Percentiles rank a stretch among this genome's conserved stretches.
phyloP scores from a whole-genome alignment of 2,888 invertebrate genomes.

The Ophioninae sp. region DNA sequence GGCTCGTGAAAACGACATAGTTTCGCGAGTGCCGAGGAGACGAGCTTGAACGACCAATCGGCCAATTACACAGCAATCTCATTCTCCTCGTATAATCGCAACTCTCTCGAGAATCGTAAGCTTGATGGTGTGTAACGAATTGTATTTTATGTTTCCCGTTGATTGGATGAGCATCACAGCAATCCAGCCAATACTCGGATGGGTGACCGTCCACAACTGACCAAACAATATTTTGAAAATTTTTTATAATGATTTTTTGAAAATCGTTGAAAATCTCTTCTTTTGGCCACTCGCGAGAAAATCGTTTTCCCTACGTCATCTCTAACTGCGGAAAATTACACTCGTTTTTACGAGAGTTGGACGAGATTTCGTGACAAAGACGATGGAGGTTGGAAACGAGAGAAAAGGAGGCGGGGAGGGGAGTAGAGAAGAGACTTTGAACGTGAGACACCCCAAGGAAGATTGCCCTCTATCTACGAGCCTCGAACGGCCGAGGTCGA shows the following conservation, averaged over 20 bases:
- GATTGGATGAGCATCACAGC: not conserved
- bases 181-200: not conserved
- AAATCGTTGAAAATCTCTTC: not conserved
- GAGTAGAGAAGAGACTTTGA: constrained; percentile 1
- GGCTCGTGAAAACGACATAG: constrained; percentile 8
- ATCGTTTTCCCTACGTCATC: constrained; percentile 22
- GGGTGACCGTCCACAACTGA: not conserved
- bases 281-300: constrained; percentile 16
- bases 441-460: constrained; percentile 67
- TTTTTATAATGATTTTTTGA: no score
- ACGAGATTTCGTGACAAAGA: not conserved
- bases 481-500: constrained; percentile 56
- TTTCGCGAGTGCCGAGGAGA: constrained; percentile 8
- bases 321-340: constrained; percentile 4
- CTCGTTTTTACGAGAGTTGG: constrained; percentile 29
- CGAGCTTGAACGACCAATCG: constrained; percentile 18
- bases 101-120: not conserved
- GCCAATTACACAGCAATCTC: constrained; percentile 35
- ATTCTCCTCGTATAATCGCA: not conserved
- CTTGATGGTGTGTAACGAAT: not conserved
- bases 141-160: not conserved
- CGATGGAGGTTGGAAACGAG: not conserved
- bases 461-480: constrained; percentile 61
- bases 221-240: not conserved
- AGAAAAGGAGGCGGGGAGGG: constrained; percentile 59